Evolutionary conservation across 2,797 vertebrate species (phyloP).

Genomic region (Spheniscus humboldti): DNA sequence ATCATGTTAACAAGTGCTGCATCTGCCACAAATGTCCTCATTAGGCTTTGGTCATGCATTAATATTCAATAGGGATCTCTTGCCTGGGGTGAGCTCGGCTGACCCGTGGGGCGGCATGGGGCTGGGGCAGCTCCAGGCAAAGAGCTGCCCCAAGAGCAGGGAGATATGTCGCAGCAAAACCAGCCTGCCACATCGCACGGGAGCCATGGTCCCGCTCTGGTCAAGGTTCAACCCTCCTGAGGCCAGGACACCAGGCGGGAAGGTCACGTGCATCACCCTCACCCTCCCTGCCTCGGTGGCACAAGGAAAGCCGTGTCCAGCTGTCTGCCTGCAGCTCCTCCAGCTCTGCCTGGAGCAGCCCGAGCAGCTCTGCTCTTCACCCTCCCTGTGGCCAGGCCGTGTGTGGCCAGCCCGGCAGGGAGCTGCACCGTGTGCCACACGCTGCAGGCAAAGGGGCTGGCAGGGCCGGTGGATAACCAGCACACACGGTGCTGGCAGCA

Average conservation of each 20-base stretch:
- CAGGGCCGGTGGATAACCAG: neutral
- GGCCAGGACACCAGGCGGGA: accelerated
- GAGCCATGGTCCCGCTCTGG: neutral
- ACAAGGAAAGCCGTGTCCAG: neutral
- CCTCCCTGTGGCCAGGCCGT: accelerated
- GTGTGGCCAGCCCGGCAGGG: accelerated
- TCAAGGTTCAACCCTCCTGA: neutral
- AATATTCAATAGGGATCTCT: neutral
- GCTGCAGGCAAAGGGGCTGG: neutral
- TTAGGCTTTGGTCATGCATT: neutral
- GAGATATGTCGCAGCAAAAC: neutral
- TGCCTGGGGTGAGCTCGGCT: neutral
- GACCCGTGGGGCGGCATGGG: neutral
- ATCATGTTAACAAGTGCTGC: neutral
- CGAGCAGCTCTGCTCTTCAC: neutral
- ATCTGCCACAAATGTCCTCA: neutral
- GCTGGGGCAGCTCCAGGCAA: neutral
- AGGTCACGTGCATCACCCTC: neutral
- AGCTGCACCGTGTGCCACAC: accelerated
- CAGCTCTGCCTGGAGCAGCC: neutral
- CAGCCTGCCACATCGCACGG: neutral
- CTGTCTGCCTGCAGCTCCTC: neutral
- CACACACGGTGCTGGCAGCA: neutral
- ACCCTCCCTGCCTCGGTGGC: accelerated
- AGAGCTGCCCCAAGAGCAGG: neutral